Percentiles rank a stretch among this genome's conserved stretches.
phyloP scores from a whole-genome alignment of 2,797 vertebrate species.

The Sus cebifrons region DNA sequence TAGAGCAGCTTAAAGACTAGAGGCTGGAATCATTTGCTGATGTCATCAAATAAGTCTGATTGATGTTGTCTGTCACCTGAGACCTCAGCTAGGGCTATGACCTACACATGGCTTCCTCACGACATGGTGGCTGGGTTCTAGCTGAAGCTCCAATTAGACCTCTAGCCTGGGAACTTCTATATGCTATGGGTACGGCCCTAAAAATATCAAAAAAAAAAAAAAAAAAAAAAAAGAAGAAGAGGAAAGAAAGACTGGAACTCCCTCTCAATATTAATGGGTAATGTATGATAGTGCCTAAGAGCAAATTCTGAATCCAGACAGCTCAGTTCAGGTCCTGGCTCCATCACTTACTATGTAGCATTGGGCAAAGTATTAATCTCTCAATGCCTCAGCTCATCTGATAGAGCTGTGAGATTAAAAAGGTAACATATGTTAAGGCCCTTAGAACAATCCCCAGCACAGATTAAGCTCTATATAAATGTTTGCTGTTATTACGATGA shows the following conservation, averaged over 20 bases:
- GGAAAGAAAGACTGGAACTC: not conserved
- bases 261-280: slow-evolving; percentile 1
- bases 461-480: not conserved
- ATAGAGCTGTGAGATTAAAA: not conserved
- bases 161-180: too few species aligned
- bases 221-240: too few species aligned
- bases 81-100: not conserved
- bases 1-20: not conserved
- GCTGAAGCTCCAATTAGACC: too few species aligned
- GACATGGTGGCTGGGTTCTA: not conserved
- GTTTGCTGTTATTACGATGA: not conserved
- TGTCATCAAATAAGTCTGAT: too few species aligned
- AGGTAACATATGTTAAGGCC: not conserved
- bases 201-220: not conserved
- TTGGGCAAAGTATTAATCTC: slow-evolving; percentile 5
- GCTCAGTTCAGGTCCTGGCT: not conserved
- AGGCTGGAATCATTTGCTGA: not conserved
- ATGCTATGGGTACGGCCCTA: too few species aligned
- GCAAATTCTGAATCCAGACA: slow-evolving; percentile 19
- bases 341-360: not conserved
- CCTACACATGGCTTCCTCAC: not conserved
- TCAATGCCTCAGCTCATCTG: not conserved
- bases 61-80: not conserved
- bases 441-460: not conserved
- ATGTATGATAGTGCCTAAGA: not conserved